A percentile compares a stretch with the other conserved stretches of the same genome.
These are phyloP conservation scores for Mus musculus DNA, from an alignment of 2,113 vertebrate genomes.

Conservation along the genomic window DNA sequence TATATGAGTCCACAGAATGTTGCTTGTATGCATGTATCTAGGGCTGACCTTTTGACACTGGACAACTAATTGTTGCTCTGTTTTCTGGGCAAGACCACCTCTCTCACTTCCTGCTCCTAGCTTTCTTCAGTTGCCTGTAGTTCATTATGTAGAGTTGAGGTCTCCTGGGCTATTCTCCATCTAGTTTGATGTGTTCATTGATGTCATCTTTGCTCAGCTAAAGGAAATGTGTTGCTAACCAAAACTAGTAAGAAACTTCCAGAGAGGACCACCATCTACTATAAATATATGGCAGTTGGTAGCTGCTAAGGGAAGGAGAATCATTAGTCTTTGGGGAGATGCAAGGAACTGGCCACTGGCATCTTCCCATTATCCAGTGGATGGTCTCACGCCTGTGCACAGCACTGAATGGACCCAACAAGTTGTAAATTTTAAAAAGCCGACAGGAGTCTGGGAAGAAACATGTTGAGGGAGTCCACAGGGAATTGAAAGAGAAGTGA, in stretches of 20 bases:
- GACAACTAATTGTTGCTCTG: background rate
- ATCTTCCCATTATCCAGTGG: background rate
- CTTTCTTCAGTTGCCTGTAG: background rate
- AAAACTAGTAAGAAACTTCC: slow-evolving; percentile 27
- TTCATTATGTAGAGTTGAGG: background rate
- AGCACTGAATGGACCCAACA: background rate
- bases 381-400: background rate
- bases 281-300: background rate
- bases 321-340: background rate
- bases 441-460: no score
- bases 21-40: background rate
- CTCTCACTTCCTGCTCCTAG: background rate
- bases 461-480: background rate
- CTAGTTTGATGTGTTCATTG: background rate
- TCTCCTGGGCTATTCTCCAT: background rate
- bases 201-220: background rate
- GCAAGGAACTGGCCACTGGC: background rate
- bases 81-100: background rate
- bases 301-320: background rate
- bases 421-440: background rate
- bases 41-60: background rate
- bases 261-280: background rate
- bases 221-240: slow-evolving; percentile 1
- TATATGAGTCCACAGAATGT: background rate
- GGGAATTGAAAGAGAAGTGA: no score